Evolutionary conservation across 2,888 invertebrate genomes (phyloP), one percentile per base, ranked within the genome.

Genomic region (Tortrix viridana): DNA sequence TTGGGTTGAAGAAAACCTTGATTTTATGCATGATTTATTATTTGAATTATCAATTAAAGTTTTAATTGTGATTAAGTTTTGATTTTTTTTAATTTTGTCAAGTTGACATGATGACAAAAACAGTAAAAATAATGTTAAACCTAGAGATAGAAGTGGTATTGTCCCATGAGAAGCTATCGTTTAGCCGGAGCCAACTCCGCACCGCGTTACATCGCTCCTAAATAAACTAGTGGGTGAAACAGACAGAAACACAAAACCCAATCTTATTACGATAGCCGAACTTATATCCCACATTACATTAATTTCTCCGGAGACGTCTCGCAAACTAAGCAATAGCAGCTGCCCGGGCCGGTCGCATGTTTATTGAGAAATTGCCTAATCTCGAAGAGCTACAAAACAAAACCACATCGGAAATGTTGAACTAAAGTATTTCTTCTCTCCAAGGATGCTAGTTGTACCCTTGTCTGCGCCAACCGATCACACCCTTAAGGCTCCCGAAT

Each of bases 381-480:
- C 89, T 87, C 84, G 79, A 89, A 89, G 89, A 89, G 87, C 88
- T 87, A 92, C 89, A 89, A 87, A 92, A 90, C 90, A 89, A 90
- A 89, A 90, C 89, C 89, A 84, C 90, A 89, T 85, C 81, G 87
- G 88, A 87, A 88, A 89, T 88, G 87, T 88, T 88, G 86, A 88
- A 89, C 87, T 88, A 86, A 89, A 89, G 86, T 90, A 90, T 90
- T 90, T 89, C 89, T 88, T 89, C 88, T 88, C 89, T 88, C 88
- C 74, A 80, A 89, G 89, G 89, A 88, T 86, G 80, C 77, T 82
- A 84, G 85, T 85, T 80, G 85, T 85, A 86, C 90, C 90, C 90
- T 90, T 85, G 89, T 90, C 89, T 86, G 86, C 84, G 86, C 85
- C 86, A 89, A 89, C 89, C 86, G 88, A 89, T 90, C 89, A 90